A percentile compares a stretch with the other conserved stretches of the same genome.
phyloP scores from a whole-genome alignment of 1,140 invertebrate genomes.

The Zophobas morio region DNA sequence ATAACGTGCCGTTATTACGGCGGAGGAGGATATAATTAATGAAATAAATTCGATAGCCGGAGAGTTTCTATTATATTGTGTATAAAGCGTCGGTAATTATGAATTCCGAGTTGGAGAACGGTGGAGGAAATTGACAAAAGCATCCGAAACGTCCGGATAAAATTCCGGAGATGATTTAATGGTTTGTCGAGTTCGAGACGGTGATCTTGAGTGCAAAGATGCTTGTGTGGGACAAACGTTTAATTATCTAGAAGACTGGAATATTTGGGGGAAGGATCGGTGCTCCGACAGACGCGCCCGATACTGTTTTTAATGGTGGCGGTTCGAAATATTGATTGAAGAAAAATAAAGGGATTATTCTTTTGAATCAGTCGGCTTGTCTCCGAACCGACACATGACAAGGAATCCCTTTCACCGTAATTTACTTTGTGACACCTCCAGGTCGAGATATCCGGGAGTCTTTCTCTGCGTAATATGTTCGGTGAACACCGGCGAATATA shows the following conservation, averaged over 20 bases:
- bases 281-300: not conserved
- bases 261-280: not conserved
- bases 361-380: slow-evolving; percentile 46
- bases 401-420: slow-evolving; percentile 62
- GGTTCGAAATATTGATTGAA: slow-evolving; percentile 50
- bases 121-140: too few relatives aligned
- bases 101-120: too few relatives aligned
- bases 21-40: too few relatives aligned
- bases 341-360: slow-evolving; percentile 53
- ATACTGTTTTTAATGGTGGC: slow-evolving; percentile 41
- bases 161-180: too few relatives aligned
- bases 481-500: slow-evolving; percentile 34
- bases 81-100: too few relatives aligned
- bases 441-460: slow-evolving; percentile 48
- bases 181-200: too few relatives aligned
- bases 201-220: too few relatives aligned
- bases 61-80: too few relatives aligned
- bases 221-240: not conserved
- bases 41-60: too few relatives aligned
- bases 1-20: not conserved
- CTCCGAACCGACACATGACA: slow-evolving; percentile 57
- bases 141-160: too few relatives aligned
- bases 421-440: slow-evolving; percentile 57
- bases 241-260: not conserved
- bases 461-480: slow-evolving; percentile 34